phyloP scores from a whole-genome alignment of 2,113 vertebrate genomes.

The Centropus unirufus region DNA sequence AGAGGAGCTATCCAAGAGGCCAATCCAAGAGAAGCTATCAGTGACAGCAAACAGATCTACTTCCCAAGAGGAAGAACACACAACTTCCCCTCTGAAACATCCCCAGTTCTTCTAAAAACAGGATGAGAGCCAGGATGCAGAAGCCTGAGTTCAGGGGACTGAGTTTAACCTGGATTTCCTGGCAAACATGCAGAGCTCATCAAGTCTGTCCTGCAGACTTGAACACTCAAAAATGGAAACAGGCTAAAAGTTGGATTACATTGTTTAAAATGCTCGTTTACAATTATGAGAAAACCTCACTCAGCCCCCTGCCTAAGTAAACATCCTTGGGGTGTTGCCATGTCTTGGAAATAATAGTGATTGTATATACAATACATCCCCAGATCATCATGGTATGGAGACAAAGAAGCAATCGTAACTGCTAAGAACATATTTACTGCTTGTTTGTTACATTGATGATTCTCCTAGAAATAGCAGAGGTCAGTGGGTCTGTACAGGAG shows the following conservation, averaged over 20 bases:
- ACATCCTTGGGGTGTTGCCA: constrained; percentile 57
- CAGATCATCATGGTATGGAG: not conserved
- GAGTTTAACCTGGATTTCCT: constrained; percentile 78
- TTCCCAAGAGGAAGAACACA: constrained; percentile 28
- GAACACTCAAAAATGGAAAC: not conserved
- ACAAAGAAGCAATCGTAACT: not conserved
- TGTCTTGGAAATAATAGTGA: constrained; percentile 14
- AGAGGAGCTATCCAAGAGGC: not conserved
- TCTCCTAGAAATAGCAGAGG: not conserved
- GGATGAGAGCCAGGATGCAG: constrained; percentile 77
- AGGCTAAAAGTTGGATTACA: not conserved
- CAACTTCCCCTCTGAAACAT: constrained; percentile 32
- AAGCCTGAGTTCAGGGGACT: constrained; percentile 46
- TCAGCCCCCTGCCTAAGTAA: constrained; percentile 10
- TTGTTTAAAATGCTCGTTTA: constrained; percentile 58
- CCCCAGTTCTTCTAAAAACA: constrained; percentile 70
- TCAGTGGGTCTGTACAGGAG: not conserved
- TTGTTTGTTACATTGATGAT: not conserved
- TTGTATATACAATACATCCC: not conserved
- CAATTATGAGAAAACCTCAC: constrained; percentile 44
- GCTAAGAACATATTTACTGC: not conserved
- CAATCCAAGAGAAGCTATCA: not conserved
- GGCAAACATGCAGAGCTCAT: constrained; percentile 55
- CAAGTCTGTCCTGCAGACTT: constrained; percentile 17
- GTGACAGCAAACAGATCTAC: not conserved